phyloP scores from a whole-genome alignment of 2,113 vertebrate genomes.

The Salvator merianae region DNA sequence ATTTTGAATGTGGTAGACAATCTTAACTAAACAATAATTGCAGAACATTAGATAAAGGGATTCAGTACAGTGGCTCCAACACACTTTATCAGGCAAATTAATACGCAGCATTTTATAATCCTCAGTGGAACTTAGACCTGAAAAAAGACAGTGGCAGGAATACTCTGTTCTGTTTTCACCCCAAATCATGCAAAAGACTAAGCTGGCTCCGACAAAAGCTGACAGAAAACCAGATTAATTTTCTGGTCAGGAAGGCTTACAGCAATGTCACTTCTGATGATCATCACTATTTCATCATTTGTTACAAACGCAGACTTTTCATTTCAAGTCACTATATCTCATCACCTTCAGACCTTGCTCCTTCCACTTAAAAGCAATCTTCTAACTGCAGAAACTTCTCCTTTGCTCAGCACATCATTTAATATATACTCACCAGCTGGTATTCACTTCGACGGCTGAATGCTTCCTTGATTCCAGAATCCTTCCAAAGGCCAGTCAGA shows the following conservation, averaged over 20 bases:
- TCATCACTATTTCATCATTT: constrained; percentile 27
- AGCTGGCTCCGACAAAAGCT: not conserved
- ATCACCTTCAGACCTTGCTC: constrained; percentile 12
- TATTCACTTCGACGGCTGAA: constrained; percentile 92
- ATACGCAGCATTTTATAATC: not conserved
- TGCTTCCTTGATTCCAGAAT: constrained; percentile 88
- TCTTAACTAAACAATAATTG: not conserved
- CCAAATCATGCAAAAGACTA: not conserved
- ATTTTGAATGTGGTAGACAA: not conserved
- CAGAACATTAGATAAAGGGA: not conserved
- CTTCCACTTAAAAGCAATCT: not conserved
- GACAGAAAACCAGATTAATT: not conserved
- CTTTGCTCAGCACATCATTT: rapidly evolving
- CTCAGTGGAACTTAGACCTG: not conserved
- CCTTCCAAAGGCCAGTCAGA: constrained; percentile 86
- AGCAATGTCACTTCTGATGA: not conserved
- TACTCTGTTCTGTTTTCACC: not conserved
- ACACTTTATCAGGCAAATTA: not conserved
- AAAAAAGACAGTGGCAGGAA: not conserved
- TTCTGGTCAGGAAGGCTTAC: not conserved
- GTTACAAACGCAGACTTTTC: constrained; percentile 49
- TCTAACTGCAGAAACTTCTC: not conserved
- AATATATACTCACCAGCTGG: constrained; percentile 87
- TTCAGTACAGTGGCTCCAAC: no score
- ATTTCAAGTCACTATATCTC: constrained; percentile 33